phyloP scores from a whole-genome alignment of 1,140 invertebrate genomes.

The Aethina tumida region DNA sequence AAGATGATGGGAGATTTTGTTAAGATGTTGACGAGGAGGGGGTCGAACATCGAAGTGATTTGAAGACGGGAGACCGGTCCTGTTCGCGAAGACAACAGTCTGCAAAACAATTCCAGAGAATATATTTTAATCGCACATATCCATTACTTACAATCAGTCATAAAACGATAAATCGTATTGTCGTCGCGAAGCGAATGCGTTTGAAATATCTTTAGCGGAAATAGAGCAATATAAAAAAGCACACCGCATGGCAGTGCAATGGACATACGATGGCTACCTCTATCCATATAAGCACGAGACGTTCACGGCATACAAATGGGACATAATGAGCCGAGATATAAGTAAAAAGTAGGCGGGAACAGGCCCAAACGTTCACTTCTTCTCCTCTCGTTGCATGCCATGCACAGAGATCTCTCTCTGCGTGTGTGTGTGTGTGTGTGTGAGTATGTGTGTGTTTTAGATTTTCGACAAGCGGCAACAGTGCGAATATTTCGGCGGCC shows the following conservation, averaged over 20 bases:
- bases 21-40: too few species aligned
- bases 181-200: conserved; percentile 24
- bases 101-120: conserved; percentile 15
- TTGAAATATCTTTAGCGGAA: conserved; percentile 32
- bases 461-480: conserved; percentile 10
- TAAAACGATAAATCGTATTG: conserved; percentile 30
- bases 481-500: conserved; percentile 4
- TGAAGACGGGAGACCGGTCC: too few species aligned
- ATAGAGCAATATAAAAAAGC: conserved; percentile 26
- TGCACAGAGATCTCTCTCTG: conserved; percentile 9
- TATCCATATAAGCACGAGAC: conserved; percentile 32
- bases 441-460: conserved; percentile 14
- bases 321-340: conserved; percentile 29
- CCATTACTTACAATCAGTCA: conserved; percentile 27
- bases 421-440: conserved; percentile 8
- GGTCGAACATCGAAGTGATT: too few species aligned
- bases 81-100: too few species aligned
- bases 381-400: conserved; percentile 1
- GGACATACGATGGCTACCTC: conserved; percentile 31
- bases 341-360: conserved; percentile 31
- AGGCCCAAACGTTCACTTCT: conserved; percentile 14
- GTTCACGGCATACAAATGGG: conserved; percentile 30
- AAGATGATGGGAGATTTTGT: too few species aligned
- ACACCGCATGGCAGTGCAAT: too few species aligned
- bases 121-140: conserved; percentile 23